Evolutionary conservation across 2,888 invertebrate species (phyloP).

Genomic region (Apotomis turbidana): DNA sequence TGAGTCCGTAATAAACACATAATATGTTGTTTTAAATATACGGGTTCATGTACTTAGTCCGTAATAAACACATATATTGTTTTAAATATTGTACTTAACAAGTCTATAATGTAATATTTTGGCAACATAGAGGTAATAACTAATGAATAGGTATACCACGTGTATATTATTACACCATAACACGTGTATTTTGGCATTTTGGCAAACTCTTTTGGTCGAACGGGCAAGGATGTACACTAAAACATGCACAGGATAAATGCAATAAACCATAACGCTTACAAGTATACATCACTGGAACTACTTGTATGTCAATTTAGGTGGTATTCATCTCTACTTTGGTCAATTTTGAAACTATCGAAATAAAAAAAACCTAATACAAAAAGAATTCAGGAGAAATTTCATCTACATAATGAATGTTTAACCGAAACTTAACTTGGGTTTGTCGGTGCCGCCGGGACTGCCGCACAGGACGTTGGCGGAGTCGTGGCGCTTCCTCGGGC

Average conservation of each 20-base stretch:
- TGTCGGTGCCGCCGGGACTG: constrained; percentile 68
- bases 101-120: constrained; percentile 8
- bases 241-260: constrained; percentile 6
- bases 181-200: constrained; percentile 16
- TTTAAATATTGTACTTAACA: constrained; percentile 3
- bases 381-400: no score
- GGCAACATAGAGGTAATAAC: constrained; percentile 23
- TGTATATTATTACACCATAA: no score
- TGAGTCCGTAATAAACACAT: no score
- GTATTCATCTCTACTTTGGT: no score
- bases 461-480: constrained; percentile 86
- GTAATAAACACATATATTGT: background rate
- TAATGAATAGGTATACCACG: background rate
- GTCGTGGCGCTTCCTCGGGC: constrained; percentile 91
- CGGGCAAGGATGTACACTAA: constrained; percentile 1
- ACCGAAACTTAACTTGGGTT: constrained; percentile 51
- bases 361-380: no score
- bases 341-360: no score
- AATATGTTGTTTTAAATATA: no score
- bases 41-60: no score
- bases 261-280: background rate
- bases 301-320: constrained; percentile 38
- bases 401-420: constrained; percentile 44
- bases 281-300: background rate
- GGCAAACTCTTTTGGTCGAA: constrained; percentile 22